Conservation (phyloP, 2,113 vertebrate species). For the Shinisaurus crocodilurus region DNA sequence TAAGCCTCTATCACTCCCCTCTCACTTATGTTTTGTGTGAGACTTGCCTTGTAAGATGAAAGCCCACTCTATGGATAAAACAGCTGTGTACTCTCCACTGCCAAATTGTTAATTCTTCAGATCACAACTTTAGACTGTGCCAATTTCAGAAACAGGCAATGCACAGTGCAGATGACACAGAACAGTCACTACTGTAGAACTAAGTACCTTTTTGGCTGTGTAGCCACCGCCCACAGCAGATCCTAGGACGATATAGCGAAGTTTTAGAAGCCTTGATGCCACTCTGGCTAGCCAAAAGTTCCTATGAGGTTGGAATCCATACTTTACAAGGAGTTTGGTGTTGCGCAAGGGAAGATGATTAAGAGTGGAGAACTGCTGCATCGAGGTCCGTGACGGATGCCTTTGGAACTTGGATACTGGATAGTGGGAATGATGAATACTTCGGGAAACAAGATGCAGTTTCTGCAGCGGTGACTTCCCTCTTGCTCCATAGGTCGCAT, state of each 20-base stretch:
- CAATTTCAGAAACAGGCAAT: neutral
- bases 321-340: conserved; percentile 79
- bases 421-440: conserved; percentile 81
- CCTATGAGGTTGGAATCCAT: conserved; percentile 84
- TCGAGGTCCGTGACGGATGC: conserved; percentile 78
- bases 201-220: conserved; percentile 94
- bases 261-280: conserved; percentile 88
- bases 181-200: neutral
- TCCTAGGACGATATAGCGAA: conserved; percentile 93
- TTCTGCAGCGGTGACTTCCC: conserved; percentile 84
- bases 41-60: neutral
- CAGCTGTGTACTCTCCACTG: neutral
- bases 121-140: neutral
- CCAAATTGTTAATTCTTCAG: neutral
- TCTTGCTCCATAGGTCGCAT: conserved; percentile 78
- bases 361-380: conserved; percentile 88
- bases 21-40: neutral
- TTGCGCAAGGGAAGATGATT: conserved; percentile 81
- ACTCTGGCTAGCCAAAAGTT: conserved; percentile 92
- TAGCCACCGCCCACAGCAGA: conserved; percentile 97
- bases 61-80: neutral
- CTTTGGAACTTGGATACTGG: conserved; percentile 80
- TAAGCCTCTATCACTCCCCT: neutral
- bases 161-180: neutral
- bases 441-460: conserved; percentile 84